A percentile compares a stretch with the other conserved stretches of the same genome.
Evolutionary conservation across 1,140 invertebrate genomes (phyloP).

Genomic region (Eumeta japonica): DNA sequence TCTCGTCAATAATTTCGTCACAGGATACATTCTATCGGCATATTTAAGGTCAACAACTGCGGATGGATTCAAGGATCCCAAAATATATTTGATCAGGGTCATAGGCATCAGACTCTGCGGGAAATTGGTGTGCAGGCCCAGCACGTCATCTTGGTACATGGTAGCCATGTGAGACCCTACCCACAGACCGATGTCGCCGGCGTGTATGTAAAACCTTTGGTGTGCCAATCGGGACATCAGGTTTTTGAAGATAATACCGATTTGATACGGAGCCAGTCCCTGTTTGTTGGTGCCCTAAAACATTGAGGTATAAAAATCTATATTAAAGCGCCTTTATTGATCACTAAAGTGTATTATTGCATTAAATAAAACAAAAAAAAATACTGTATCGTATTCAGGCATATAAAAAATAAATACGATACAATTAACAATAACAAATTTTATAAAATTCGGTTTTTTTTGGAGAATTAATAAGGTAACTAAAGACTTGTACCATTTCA

Average conservation of each 20-base stretch:
- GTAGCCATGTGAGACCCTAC: slow-evolving; percentile 2
- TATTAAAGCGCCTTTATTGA: not conserved
- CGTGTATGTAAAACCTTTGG: slow-evolving; percentile 3
- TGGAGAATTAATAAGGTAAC: too few relatives aligned
- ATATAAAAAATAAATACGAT: too few relatives aligned
- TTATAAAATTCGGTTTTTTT: too few relatives aligned
- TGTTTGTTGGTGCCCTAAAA: slow-evolving; percentile 3
- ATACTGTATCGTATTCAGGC: too few relatives aligned
- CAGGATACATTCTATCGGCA: slow-evolving; percentile 5
- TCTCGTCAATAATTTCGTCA: not conserved
- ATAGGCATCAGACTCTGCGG: not conserved
- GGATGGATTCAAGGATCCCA: slow-evolving; percentile 1
- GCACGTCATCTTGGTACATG: slow-evolving; percentile 1
- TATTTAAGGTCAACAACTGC: slow-evolving; percentile 4
- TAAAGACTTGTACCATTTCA: too few relatives aligned
- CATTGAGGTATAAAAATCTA: not conserved
- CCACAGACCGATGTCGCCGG: not conserved
- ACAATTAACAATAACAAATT: too few relatives aligned
- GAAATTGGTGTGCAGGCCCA: slow-evolving; percentile 5
- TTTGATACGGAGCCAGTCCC: slow-evolving; percentile 5
- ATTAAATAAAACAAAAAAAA: too few relatives aligned
- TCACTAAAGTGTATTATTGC: not conserved
- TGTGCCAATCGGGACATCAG: slow-evolving; percentile 5
- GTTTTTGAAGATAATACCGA: slow-evolving; percentile 6
- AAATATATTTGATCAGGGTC: slow-evolving; percentile 2